These are phyloP conservation scores for Microcebus griseorufus DNA, from an alignment of 2,113 vertebrate genomes.

Conservation along the genomic window DNA sequence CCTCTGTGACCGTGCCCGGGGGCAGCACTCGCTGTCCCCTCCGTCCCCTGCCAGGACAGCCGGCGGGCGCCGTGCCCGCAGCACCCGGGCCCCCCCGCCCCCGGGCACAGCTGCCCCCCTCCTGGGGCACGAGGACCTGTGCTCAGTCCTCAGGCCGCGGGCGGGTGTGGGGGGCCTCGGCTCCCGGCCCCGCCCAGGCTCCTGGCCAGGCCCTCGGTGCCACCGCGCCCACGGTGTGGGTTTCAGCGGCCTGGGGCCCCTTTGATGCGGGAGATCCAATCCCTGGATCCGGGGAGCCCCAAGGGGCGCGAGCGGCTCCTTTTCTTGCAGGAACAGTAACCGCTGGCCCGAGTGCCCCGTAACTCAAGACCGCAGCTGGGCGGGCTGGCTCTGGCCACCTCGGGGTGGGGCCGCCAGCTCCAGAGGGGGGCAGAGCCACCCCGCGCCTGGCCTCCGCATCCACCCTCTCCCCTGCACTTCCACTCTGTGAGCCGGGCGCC, in stretches of 20 bases:
- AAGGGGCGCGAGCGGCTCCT: not conserved
- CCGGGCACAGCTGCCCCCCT: not conserved
- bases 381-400: not conserved
- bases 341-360: not conserved
- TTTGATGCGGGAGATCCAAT: slow-evolving; percentile 71
- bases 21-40: not conserved
- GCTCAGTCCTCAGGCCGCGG: not conserved
- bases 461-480: accelerated
- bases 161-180: not conserved
- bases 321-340: not conserved
- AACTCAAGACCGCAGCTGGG: not conserved
- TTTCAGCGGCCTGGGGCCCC: slow-evolving; percentile 45
- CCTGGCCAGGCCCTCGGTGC: not conserved
- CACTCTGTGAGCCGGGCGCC: not conserved
- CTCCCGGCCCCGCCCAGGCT: not conserved
- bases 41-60: not conserved
- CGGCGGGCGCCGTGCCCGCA: not conserved
- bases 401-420: not conserved
- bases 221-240: not conserved
- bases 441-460: no score
- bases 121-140: no score
- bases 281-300: not conserved
- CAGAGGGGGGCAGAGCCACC: not conserved
- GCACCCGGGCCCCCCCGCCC: not conserved
- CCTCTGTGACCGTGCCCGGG: not conserved